These are phyloP conservation scores for Lasioglossum zephyrum DNA, from an alignment of 2,888 invertebrate genomes.

Conservation along the genomic window DNA sequence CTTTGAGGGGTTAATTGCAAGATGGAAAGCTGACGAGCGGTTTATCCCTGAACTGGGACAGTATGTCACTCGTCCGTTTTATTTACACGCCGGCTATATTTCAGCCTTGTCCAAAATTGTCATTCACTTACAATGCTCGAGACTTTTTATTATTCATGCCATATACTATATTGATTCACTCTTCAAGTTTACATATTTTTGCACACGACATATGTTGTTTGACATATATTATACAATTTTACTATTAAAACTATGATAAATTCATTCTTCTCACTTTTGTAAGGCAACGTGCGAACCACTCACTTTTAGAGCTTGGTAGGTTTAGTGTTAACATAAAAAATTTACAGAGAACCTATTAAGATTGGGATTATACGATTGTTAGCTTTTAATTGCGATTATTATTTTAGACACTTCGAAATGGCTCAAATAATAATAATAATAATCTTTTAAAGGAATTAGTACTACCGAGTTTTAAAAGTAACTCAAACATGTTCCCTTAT, in stretches of 20 bases:
- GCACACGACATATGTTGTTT: no score
- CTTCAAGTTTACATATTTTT: no score
- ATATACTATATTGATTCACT: no score
- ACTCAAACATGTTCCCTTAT: no score
- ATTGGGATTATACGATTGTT: neutral
- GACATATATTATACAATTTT: neutral
- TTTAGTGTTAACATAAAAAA: neutral
- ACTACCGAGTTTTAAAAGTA: no score
- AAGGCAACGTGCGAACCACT: no score
- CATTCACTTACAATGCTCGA: neutral
- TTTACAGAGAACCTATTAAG: neutral
- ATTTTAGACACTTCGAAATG: neutral
- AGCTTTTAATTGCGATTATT: neutral
- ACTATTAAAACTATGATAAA: neutral
- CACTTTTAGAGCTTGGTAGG: no score
- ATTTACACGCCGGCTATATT: neutral
- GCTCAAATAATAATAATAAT: no score
- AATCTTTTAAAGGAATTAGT: no score
- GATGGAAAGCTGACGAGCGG: neutral
- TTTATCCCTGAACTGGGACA: neutral
- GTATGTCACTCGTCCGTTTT: neutral
- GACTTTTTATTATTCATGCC: neutral
- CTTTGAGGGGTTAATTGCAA: constrained; percentile 4
- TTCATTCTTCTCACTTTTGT: neutral
- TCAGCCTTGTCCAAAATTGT: neutral